Conservation (phyloP, 2,888 invertebrate genomes). For the Cheilosia pagana region DNA sequence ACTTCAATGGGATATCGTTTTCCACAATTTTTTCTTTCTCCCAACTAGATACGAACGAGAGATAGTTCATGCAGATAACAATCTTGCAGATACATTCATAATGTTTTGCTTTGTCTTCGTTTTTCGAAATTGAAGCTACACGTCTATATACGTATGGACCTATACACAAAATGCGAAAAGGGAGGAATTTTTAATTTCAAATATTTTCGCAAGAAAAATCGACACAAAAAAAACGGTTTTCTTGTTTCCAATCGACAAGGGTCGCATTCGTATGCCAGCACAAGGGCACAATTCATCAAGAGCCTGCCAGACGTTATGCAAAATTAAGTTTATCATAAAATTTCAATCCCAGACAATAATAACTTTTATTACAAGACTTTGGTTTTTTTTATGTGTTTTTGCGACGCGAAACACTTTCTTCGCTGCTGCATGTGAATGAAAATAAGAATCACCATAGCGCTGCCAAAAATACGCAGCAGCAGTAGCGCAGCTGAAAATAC, state of each 20-base stretch:
- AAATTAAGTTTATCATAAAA: conserved; percentile 74
- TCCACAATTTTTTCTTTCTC: conserved; percentile 25
- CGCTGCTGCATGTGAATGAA: conserved; percentile 32
- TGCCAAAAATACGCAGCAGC: conserved; percentile 63
- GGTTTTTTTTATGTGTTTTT: conserved; percentile 1
- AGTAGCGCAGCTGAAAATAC: conserved; percentile 50
- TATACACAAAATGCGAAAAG: conserved; percentile 1
- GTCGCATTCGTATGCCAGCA: neutral
- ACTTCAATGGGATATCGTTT: conserved; percentile 34
- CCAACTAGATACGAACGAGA: conserved; percentile 29
- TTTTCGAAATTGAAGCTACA: conserved; percentile 39
- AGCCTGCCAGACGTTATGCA: conserved; percentile 68
- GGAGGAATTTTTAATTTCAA: conserved; percentile 67
- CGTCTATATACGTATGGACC: neutral
- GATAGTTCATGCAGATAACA: conserved; percentile 66
- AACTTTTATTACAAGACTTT: conserved; percentile 53
- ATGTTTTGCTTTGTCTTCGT: conserved; percentile 12
- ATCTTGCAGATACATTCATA: conserved; percentile 70
- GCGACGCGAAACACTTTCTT: conserved; percentile 49
- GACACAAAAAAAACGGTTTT: conserved; percentile 16
- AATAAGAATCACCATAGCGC: conserved; percentile 28
- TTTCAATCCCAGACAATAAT: conserved; percentile 73
- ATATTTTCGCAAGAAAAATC: conserved; percentile 46
- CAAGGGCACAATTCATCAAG: conserved; percentile 57
- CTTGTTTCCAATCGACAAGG: neutral